Conservation (phyloP, 53 echinoderm and acorn worm species). For the Henricia sp. region DNA sequence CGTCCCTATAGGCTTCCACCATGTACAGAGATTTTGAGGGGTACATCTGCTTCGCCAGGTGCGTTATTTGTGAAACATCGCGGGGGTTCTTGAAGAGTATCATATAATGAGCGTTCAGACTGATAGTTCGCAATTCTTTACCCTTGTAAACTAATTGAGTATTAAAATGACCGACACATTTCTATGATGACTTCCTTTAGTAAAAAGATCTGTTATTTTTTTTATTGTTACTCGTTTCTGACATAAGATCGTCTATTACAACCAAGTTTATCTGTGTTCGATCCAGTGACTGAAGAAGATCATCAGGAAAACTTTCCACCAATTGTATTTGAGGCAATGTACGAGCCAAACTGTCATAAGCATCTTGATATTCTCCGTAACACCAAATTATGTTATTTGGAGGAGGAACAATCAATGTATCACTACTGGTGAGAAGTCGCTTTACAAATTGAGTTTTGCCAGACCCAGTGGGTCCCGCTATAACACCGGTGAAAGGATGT, state of each 20-base stretch:
- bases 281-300: slow-evolving; percentile 41
- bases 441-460: too few species aligned
- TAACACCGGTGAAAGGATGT: slow-evolving; percentile 33
- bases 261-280: too few species aligned
- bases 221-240: slow-evolving; percentile 57
- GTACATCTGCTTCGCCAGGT: slow-evolving; percentile 73
- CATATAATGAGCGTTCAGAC: slow-evolving; percentile 75
- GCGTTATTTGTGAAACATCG: too few species aligned
- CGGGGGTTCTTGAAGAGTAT: slow-evolving; percentile 45
- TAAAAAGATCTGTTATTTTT: slow-evolving; percentile 66
- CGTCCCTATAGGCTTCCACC: slow-evolving; percentile 48
- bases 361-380: slow-evolving; percentile 68
- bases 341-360: slow-evolving; percentile 53
- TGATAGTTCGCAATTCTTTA: slow-evolving; percentile 72
- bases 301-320: slow-evolving; percentile 68
- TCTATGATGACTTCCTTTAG: slow-evolving; percentile 75
- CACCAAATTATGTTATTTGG: slow-evolving; percentile 72
- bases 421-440: too few species aligned
- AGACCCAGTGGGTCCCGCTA: slow-evolving; percentile 59
- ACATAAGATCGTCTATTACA: slow-evolving; percentile 77
- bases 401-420: slow-evolving; percentile 38
- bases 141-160: slow-evolving; percentile 75
- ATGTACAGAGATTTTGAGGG: slow-evolving; percentile 69
- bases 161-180: too few species aligned
- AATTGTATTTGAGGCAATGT: slow-evolving; percentile 33